Evolutionary conservation across 1,140 invertebrate genomes (phyloP), one percentile per base, ranked within the genome.

Genomic region (Papilio dardanus): DNA sequence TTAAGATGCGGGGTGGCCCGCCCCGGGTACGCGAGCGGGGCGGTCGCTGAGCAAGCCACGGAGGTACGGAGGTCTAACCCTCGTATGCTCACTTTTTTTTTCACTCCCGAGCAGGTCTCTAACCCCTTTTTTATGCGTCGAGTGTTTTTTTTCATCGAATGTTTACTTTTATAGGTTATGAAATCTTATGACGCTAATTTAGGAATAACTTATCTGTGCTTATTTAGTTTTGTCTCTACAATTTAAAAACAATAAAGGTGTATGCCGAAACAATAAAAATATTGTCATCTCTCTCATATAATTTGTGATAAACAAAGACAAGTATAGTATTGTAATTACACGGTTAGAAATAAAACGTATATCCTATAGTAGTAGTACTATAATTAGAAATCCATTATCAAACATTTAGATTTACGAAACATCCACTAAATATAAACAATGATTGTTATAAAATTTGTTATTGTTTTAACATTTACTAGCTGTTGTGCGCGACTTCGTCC

Each of bases 1-100:
- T 83, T 87, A 88, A 88, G 81, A 92, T 92, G 88, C 87, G 84
- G 89, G 88, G 86, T 92, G 83, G 79, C 79, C 83, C 86, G 81
- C 87, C 88, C 90, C 87, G 81, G 80, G 80, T 89, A 86, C 78
- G 78, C 86, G 83, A 88, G 86, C 85, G 88, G 89, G 89, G 88
- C 84, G 88, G 84, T 83, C 79, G 84, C 86, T 89, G 86, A 88
- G 74, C 87, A 84, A 86, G 84, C 82, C 81, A 86, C 88, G 83
- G 90, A 92, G 91, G 91, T 91, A 91, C 88, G 88, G 86, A 88
- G 88, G 85, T 82, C 86, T 83, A 85, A 85, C 90, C 89, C 89
- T 91, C 89, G 88, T 88, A 84, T 86, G 79, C 88, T 89, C 85
- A 80, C 74, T 16, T 87, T 88, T 90, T 87, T 89, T 91, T 86